Evolutionary conservation across 2,113 vertebrate genomes (phyloP), one percentile per base, ranked within the genome.

Genomic region (Planiliza haematocheilus): DNA sequence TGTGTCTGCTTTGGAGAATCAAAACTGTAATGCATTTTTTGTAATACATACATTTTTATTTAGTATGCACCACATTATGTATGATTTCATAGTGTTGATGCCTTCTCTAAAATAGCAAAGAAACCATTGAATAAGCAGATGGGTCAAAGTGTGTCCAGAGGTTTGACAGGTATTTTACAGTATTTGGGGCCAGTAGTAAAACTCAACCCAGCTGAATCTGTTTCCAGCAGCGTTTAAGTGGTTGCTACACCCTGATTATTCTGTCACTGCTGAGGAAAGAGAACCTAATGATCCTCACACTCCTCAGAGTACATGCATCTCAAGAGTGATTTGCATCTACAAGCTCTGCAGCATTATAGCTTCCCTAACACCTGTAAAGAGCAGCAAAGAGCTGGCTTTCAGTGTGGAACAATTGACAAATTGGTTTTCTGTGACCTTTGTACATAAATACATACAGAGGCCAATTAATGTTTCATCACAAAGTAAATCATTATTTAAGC

Each of bases 331-430:
- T 59, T 68, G 16, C 14, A 61, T 74, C 49, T 39, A 37, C 52
- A 10, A 18, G 30, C 52, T 53, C 1, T 42, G 6, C 43, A 43
- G 51, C 11, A 10, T 63, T 64, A 36, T 2, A 61, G 50, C 14
- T 70, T 66, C 20, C 8, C 9, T 43, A 42, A 59, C 61, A 71
- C 57, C 67, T 72, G 41, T 5, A 34, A 30, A 84, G 45, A 58
- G 61, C 34, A 37, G 42, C 12, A 0, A 14, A 17, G 14, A 61
- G 43, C 24, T 11, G 17, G 48, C 7, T 61, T 34, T 36, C 8
- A n/a, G 17, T 49, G 62, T 45, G 13, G 7, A 46, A 20, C 57
- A 52, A 69, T 39, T 7, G 37, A 66, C n/a, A 30, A 3, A 5
- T 30, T 13, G 21, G 12, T 48, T 60, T 21, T n/a, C 45, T 34